phyloP scores from a whole-genome alignment of 2,888 invertebrate species.

The Bombylius discolor region DNA sequence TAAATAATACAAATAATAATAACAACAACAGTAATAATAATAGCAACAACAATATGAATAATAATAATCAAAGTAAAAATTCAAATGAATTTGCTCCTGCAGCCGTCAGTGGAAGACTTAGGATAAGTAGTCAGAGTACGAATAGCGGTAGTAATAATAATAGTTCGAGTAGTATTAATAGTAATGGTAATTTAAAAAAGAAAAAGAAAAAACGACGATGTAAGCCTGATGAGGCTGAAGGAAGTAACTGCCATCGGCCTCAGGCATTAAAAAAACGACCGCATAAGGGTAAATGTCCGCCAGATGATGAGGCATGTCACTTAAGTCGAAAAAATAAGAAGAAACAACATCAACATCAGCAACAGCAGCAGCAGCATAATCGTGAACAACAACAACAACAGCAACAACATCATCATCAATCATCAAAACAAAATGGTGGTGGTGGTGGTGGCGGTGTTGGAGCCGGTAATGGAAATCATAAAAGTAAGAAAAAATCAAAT shows the following conservation, averaged over 20 bases:
- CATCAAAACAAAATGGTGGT: conserved; percentile 1
- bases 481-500: conserved; percentile 16
- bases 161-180: conserved; percentile 11
- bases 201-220: conserved; percentile 29
- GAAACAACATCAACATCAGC: conserved; percentile 8
- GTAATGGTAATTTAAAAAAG: conserved; percentile 17
- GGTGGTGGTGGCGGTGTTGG: conserved; percentile 10
- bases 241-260: conserved; percentile 26
- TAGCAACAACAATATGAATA: background rate
- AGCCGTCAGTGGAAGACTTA: conserved; percentile 5
- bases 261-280: conserved; percentile 21
- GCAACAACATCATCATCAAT: conserved; percentile 8
- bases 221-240: conserved; percentile 27
- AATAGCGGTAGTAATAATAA: conserved; percentile 19
- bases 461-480: conserved; percentile 5
- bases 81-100: background rate
- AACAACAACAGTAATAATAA: conserved; percentile 15
- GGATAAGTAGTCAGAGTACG: conserved; percentile 12
- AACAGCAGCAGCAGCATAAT: conserved; percentile 9
- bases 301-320: conserved; percentile 1
- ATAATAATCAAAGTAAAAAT: background rate
- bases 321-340: background rate
- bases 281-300: conserved; percentile 7
- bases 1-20: conserved; percentile 12
- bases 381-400: conserved; percentile 8